phyloP scores from a whole-genome alignment of 1,140 invertebrate genomes.

The Drosophila nasuta region DNA sequence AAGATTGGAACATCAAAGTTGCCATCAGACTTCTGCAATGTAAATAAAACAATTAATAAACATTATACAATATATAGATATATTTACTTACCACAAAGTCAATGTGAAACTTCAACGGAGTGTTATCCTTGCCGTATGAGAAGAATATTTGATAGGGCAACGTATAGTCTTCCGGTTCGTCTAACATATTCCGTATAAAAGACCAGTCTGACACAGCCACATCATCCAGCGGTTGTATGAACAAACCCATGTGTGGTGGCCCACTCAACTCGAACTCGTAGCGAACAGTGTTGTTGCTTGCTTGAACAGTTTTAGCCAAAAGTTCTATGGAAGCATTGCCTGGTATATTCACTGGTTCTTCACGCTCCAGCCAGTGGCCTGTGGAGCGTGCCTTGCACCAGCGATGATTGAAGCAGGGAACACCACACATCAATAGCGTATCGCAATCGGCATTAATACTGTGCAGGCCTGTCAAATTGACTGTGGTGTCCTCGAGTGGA shows the following conservation, averaged over 20 bases:
- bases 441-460: slow-evolving; percentile 87
- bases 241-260: slow-evolving; percentile 90
- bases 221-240: slow-evolving; percentile 87
- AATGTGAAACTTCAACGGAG: slow-evolving; percentile 87
- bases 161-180: slow-evolving; percentile 85
- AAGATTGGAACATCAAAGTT: slow-evolving; percentile 51
- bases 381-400: slow-evolving; percentile 56
- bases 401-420: slow-evolving; percentile 89
- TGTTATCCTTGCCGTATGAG: slow-evolving; percentile 87
- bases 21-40: slow-evolving; percentile 43
- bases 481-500: slow-evolving; percentile 85
- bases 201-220: slow-evolving; percentile 88
- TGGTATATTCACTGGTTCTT: slow-evolving; percentile 52
- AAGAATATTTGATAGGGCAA: slow-evolving; percentile 90
- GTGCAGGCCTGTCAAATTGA: slow-evolving; percentile 86
- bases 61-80: neutral
- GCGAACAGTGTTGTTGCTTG: slow-evolving; percentile 29
- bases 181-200: slow-evolving; percentile 86
- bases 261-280: slow-evolving; percentile 85
- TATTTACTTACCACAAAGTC: slow-evolving; percentile 86
- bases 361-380: slow-evolving; percentile 61
- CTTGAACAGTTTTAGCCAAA: slow-evolving; percentile 30
- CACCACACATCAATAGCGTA: slow-evolving; percentile 89
- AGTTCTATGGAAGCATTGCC: slow-evolving; percentile 27
- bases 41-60: neutral